Conservation (phyloP, 2,797 vertebrate species). For the Epinephelus malabaricus region DNA sequence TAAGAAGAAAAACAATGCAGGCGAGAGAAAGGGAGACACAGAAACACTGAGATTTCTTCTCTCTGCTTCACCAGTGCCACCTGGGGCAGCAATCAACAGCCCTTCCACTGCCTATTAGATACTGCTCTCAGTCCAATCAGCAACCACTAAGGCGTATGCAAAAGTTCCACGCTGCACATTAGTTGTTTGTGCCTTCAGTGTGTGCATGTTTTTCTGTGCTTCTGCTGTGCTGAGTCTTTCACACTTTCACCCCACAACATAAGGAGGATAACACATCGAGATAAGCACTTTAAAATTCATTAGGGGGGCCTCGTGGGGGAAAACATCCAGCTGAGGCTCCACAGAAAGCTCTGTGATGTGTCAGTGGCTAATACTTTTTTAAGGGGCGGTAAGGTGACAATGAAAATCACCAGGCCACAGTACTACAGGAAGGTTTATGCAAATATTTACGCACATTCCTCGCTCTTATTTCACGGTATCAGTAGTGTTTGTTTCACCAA, state of each 20-base stretch:
- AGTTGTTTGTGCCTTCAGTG: not conserved
- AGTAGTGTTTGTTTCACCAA: slow-evolving; percentile 32
- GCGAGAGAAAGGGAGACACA: slow-evolving; percentile 22
- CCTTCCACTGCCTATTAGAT: slow-evolving; percentile 51
- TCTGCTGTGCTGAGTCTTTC: slow-evolving; percentile 26
- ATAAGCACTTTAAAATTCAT: slow-evolving; percentile 71
- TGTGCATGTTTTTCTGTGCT: slow-evolving; percentile 20
- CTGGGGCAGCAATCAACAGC: slow-evolving; percentile 62
- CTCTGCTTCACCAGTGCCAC: slow-evolving; percentile 45
- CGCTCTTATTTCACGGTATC: slow-evolving; percentile 28
- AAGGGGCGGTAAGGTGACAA: slow-evolving; percentile 15
- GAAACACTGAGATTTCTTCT: slow-evolving; percentile 26
- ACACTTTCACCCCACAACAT: slow-evolving; percentile 43
- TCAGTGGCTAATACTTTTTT: slow-evolving; percentile 44
- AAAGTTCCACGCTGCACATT: slow-evolving; percentile 9
- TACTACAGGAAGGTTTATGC: slow-evolving; percentile 25
- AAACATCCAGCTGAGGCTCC: slow-evolving; percentile 49
- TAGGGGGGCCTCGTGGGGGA: slow-evolving; percentile 44
- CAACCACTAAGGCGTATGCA: slow-evolving; percentile 33
- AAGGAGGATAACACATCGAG: slow-evolving; percentile 36
- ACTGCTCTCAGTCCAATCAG: slow-evolving; percentile 43
- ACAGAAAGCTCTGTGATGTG: slow-evolving; percentile 31
- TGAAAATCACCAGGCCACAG: slow-evolving; percentile 56
- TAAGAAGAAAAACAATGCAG: slow-evolving; percentile 33
- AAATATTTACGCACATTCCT: slow-evolving; percentile 66